These are phyloP conservation scores for Tigriopus californicus DNA, from an alignment of 2,888 invertebrate genomes.

Conservation along the genomic window DNA sequence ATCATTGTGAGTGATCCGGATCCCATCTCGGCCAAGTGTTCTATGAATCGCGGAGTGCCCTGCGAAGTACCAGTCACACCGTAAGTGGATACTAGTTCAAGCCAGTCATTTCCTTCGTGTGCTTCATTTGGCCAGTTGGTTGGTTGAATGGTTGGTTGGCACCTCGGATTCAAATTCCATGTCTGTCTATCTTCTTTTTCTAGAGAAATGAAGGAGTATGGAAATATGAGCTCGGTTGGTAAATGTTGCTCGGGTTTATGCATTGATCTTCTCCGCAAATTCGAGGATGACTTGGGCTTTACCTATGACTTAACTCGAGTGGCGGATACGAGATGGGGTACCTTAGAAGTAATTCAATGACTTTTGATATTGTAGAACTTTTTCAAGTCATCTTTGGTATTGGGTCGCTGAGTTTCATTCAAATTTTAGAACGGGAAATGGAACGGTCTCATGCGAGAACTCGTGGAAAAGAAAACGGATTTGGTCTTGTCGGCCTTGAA, in stretches of 20 bases:
- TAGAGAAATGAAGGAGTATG: too few relatives aligned
- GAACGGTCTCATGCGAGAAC: conserved; percentile 33
- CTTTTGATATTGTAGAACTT: not conserved
- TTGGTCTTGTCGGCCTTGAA: conserved; percentile 83
- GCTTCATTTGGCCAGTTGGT: too few relatives aligned
- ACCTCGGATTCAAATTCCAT: too few relatives aligned
- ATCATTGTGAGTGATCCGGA: conserved; percentile 84
- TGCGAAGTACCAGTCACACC: conserved; percentile 42
- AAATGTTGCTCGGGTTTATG: conserved; percentile 92
- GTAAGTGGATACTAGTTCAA: conserved; percentile 19
- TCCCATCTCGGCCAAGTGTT: conserved; percentile 41
- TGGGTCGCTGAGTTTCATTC: not conserved
- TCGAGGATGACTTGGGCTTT: conserved; percentile 84
- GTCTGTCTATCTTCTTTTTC: too few relatives aligned
- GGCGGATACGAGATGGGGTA: conserved; percentile 63
- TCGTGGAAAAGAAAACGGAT: conserved; percentile 84
- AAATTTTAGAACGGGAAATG: conserved; percentile 19
- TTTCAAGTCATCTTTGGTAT: not conserved
- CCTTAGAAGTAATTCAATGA: conserved; percentile 18
- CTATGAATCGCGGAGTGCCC: conserved; percentile 69
- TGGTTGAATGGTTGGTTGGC: too few relatives aligned
- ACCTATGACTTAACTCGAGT: conserved; percentile 86
- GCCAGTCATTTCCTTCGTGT: too few relatives aligned
- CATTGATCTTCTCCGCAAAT: conserved; percentile 82
- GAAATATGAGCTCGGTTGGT: not conserved